These are phyloP conservation scores for Catostylus mosaicus DNA, from an alignment of 30 jellyfish, hydroid and myxozoan species.

Conservation along the genomic window DNA sequence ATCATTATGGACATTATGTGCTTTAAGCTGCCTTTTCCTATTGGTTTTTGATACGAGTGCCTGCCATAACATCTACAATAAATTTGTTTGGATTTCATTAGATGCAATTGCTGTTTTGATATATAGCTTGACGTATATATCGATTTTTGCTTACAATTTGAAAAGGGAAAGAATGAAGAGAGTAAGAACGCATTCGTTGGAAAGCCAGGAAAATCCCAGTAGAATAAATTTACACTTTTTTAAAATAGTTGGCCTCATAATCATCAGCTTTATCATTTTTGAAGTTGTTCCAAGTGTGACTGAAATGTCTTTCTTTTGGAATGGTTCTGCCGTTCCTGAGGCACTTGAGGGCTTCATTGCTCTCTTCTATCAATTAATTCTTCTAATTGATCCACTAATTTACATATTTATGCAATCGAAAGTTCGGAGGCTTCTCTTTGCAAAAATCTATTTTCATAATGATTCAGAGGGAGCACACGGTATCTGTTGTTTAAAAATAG, in stretches of 20 bases:
- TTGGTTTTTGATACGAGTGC: conserved; percentile 17
- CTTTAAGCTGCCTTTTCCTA: conserved; percentile 12
- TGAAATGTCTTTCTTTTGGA: conserved; percentile 1
- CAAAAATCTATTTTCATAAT: no score
- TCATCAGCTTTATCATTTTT: conserved; percentile 31
- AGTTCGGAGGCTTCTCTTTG: conserved; percentile 26
- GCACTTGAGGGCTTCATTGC: conserved; percentile 15
- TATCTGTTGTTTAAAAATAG: no score
- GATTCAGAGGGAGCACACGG: no score
- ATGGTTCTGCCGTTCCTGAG: not conserved
- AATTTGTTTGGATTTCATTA: conserved; percentile 42
- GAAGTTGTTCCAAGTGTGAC: conserved; percentile 47
- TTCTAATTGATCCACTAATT: conserved; percentile 46
- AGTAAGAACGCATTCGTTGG: not conserved
- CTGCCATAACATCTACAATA: conserved; percentile 16
- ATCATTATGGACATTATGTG: conserved; percentile 29
- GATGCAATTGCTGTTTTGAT: conserved; percentile 41
- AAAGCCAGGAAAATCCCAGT: not conserved
- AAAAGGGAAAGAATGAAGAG: not conserved
- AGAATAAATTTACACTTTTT: conserved; percentile 23
- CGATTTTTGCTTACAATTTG: conserved; percentile 13
- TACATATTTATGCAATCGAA: conserved; percentile 51
- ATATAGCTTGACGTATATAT: conserved; percentile 27
- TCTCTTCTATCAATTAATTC: conserved; percentile 21
- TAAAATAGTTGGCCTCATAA: conserved; percentile 42